A percentile compares a stretch with the other conserved stretches of the same genome.
phyloP scores from a whole-genome alignment of 2,888 invertebrate species.

The Cryptocephalus moraei region DNA sequence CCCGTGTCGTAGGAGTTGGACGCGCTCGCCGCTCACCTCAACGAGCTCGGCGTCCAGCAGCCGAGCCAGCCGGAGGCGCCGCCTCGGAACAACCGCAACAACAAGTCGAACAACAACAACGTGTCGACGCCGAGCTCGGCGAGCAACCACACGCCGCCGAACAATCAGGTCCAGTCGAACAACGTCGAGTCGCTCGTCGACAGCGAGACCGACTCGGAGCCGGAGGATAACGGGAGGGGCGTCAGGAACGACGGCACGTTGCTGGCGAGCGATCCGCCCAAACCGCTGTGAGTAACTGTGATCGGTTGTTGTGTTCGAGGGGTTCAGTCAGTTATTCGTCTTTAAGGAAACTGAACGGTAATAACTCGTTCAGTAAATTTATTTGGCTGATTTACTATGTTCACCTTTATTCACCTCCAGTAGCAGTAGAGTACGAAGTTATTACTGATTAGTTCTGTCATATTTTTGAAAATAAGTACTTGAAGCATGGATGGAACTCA shows the following conservation, averaged over 20 bases:
- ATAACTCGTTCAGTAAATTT: no score
- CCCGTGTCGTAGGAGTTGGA: conserved; percentile 74
- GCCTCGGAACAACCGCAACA: conserved; percentile 50
- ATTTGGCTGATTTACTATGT: no score
- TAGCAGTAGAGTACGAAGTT: no score
- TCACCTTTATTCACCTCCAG: no score
- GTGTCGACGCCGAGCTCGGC: conserved; percentile 27
- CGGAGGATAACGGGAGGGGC: conserved; percentile 61
- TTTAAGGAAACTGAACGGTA: no score
- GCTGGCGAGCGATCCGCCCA: conserved; percentile 91
- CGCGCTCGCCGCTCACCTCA: conserved; percentile 90
- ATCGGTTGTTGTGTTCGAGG: no score
- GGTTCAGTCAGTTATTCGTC: no score
- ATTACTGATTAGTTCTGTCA: no score
- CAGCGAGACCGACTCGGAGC: conserved; percentile 74
- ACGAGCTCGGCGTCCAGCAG: conserved; percentile 75
- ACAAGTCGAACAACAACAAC: conserved; percentile 31
- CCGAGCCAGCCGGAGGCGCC: conserved; percentile 48
- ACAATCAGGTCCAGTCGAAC: conserved; percentile 37
- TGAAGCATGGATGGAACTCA: no score
- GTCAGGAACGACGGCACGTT: conserved; percentile 88
- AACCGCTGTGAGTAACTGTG: conserved; percentile 76
- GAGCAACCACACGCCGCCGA: conserved; percentile 24
- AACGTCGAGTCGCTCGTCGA: conserved; percentile 57
- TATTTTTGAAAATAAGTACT: no score